Conservation (phyloP, 2,888 invertebrate species). For the Dinocampus coccinellae region DNA sequence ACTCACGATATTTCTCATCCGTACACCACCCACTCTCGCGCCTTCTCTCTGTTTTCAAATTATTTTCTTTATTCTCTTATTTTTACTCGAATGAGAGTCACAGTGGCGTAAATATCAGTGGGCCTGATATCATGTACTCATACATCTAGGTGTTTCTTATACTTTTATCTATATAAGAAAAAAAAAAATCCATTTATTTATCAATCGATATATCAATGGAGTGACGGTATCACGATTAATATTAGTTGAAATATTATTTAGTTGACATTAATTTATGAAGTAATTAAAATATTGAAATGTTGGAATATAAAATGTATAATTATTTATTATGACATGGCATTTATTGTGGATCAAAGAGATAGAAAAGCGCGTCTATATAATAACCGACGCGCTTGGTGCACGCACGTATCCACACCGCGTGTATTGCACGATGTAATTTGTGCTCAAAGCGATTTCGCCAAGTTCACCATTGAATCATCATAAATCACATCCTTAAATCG, state of each 20-base stretch:
- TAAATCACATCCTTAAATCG: conserved; percentile 60
- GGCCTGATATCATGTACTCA: conserved; percentile 43
- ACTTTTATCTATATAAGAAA: no score
- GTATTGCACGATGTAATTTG: background rate
- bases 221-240: no score
- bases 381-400: background rate
- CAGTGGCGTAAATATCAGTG: conserved; percentile 51
- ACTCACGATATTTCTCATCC: conserved; percentile 54
- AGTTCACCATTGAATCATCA: conserved; percentile 46
- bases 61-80: background rate
- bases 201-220: background rate
- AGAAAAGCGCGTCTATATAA: background rate
- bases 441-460: background rate
- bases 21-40: no score
- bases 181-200: no score
- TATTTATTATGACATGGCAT: background rate
- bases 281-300: no score
- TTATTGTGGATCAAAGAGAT: background rate
- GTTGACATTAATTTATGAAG: no score
- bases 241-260: no score
- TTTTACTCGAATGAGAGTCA: background rate
- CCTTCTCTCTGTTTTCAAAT: no score
- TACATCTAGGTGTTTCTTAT: no score
- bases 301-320: background rate
- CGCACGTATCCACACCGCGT: background rate